phyloP scores from a whole-genome alignment of 2,797 vertebrate species.

The Cuniculus paca region DNA sequence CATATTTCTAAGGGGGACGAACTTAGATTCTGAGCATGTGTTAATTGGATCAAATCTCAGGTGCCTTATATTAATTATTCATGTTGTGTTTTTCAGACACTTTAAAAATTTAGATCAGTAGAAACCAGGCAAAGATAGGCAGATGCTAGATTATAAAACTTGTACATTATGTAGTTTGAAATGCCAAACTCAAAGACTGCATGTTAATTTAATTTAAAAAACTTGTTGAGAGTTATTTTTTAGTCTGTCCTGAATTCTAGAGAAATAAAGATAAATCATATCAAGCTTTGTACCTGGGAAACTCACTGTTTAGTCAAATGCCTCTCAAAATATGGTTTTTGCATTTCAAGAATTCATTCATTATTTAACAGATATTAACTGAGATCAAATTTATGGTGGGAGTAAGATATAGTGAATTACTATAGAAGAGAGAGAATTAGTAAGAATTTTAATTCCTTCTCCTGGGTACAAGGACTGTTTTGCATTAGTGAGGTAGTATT shows the following conservation, averaged over 20 bases:
- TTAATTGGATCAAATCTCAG: conserved; percentile 42
- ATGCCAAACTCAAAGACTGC: conserved; percentile 36
- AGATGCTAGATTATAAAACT: conserved; percentile 52
- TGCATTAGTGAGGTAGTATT: background rate
- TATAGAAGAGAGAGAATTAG: background rate
- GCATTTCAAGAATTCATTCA: background rate
- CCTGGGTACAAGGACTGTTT: background rate
- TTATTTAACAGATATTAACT: conserved; percentile 52
- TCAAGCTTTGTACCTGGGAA: background rate
- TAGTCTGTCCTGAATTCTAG: background rate
- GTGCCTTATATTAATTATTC: background rate
- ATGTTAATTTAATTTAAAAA: conserved; percentile 55
- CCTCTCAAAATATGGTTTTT: conserved; percentile 39
- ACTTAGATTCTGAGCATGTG: background rate
- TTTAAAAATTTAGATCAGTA: conserved; percentile 16
- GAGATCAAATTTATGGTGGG: background rate
- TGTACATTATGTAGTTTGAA: conserved; percentile 36
- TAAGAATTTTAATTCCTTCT: background rate
- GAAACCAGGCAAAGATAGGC: background rate
- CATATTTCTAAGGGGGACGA: background rate
- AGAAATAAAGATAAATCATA: conserved; percentile 38
- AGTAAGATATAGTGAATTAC: background rate
- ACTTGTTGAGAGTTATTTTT: background rate
- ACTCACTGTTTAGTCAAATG: conserved; percentile 3
- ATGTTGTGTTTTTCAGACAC: background rate